A percentile compares a stretch with the other conserved stretches of the same genome.
Conservation (phyloP, 1,140 invertebrate genomes). For the Brachionus koreanus region DNA sequence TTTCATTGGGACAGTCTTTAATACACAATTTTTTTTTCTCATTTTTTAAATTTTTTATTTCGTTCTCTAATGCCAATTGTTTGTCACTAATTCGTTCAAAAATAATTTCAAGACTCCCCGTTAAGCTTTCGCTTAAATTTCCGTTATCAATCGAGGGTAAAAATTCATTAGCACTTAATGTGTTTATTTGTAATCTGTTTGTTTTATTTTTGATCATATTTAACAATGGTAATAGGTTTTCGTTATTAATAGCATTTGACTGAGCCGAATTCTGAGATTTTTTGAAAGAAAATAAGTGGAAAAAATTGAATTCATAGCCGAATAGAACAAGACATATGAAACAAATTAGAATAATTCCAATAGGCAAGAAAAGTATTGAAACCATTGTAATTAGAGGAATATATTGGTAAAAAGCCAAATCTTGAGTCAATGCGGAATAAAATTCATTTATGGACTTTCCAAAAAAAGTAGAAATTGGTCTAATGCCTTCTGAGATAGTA, state of each 20-base stretch:
- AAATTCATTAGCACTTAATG: not conserved
- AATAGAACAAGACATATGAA: constrained; percentile 23
- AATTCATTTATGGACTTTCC: constrained; percentile 37
- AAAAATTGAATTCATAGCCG: constrained; percentile 41
- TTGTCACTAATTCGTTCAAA: not conserved
- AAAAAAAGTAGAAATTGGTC: not conserved
- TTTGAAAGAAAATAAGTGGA: constrained; percentile 36
- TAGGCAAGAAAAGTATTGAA: not conserved
- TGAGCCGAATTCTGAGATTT: not conserved
- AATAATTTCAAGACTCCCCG: not conserved
- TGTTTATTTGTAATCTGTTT: not conserved
- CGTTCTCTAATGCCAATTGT: not conserved
- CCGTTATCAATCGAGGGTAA: not conserved
- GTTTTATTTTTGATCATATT: not conserved
- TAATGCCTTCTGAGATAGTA: constrained; percentile 19
- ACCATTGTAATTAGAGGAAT: constrained; percentile 19
- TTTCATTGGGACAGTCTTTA: not conserved
- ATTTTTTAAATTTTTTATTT: constrained; percentile 20
- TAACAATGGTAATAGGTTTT: not conserved
- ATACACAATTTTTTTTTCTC: not conserved
- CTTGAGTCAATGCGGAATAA: constrained; percentile 22
- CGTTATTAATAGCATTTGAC: not conserved
- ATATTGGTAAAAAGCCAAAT: constrained; percentile 32
- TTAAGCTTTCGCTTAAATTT: constrained; percentile 10
- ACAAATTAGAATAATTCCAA: constrained; percentile 6